Percentiles rank a stretch among this genome's conserved stretches.
Evolutionary conservation across 2,113 vertebrate genomes (phyloP).

Genomic region (Neogobius melanostomus): DNA sequence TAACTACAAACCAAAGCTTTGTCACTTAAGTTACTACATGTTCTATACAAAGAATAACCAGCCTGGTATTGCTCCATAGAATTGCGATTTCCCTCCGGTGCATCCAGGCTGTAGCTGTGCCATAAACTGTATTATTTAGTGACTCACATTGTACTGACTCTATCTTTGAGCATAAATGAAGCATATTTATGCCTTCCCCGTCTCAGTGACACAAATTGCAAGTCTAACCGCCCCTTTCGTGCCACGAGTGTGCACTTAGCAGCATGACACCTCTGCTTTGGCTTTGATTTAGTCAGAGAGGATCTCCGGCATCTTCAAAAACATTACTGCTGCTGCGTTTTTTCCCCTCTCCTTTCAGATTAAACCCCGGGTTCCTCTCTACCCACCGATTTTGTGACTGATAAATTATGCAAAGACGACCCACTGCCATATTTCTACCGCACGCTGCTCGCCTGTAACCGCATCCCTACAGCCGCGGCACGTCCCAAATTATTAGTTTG

Average conservation of each 20-base stretch:
- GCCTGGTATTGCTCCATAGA: no score
- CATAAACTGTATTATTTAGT: no score
- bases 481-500: constrained; percentile 1
- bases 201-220: not conserved
- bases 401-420: constrained; percentile 13
- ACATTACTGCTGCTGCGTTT: constrained; percentile 1
- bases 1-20: no score
- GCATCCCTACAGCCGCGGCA: not conserved
- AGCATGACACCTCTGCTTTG: constrained; percentile 9
- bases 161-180: not conserved
- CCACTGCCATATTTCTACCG: not conserved
- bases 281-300: constrained; percentile 18
- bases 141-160: no score
- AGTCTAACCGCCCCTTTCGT: not conserved
- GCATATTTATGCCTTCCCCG: not conserved
- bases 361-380: not conserved
- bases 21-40: no score
- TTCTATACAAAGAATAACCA: no score
- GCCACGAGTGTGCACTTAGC: not conserved
- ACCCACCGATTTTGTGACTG: not conserved
- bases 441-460: not conserved
- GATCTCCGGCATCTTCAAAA: not conserved
- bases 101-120: no score
- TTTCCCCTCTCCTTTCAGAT: not conserved
- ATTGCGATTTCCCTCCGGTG: no score